Percentiles rank a stretch among this genome's conserved stretches.
Evolutionary conservation across 2,888 invertebrate genomes (phyloP).

Genomic region (Ochropacha duplaris): DNA sequence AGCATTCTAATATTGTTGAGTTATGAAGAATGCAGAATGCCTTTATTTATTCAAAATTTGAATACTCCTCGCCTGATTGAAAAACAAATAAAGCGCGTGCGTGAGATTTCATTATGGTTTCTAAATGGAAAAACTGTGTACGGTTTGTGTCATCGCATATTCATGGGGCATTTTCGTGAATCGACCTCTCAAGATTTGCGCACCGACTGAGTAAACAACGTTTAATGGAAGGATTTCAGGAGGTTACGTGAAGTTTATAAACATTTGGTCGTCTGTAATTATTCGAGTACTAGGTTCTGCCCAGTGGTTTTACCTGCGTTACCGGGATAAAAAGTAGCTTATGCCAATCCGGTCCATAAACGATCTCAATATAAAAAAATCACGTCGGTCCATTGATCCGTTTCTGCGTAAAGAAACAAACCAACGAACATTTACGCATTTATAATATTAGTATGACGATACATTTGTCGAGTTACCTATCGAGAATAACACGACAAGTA

Average conservation of each 20-base stretch:
- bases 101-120: conserved; percentile 76
- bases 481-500: neutral
- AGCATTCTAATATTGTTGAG: neutral
- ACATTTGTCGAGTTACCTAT: conserved; percentile 36
- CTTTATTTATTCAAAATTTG: conserved; percentile 29
- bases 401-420: too few relatives aligned
- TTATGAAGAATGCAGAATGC: conserved; percentile 6
- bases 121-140: conserved; percentile 82
- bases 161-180: conserved; percentile 81
- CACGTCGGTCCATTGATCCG: too few relatives aligned
- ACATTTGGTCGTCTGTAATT: conserved; percentile 56
- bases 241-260: conserved; percentile 71
- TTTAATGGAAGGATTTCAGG: conserved; percentile 77
- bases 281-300: too few relatives aligned
- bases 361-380: too few relatives aligned
- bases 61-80: conserved; percentile 59
- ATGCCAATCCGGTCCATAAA: too few relatives aligned
- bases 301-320: too few relatives aligned
- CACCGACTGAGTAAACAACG: conserved; percentile 77
- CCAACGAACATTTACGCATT: too few relatives aligned
- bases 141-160: conserved; percentile 82
- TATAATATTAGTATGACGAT: too few relatives aligned
- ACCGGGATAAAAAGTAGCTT: too few relatives aligned
- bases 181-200: conserved; percentile 80
- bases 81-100: conserved; percentile 70